Conservation (phyloP, 2,113 vertebrate genomes). For the Cololabis saira region DNA sequence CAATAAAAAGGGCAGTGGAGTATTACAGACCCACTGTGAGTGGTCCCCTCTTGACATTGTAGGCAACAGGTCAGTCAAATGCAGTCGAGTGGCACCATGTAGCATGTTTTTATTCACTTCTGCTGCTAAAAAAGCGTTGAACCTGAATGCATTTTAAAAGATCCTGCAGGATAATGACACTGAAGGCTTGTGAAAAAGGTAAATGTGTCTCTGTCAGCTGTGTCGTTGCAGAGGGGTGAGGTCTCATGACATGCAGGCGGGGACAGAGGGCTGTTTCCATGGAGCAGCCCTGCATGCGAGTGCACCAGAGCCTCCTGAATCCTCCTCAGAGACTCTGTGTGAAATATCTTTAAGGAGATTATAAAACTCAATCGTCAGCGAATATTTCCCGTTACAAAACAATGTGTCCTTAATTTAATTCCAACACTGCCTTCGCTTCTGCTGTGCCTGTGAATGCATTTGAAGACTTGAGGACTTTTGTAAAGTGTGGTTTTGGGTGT, state of each 20-base stretch:
- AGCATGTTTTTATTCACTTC: neutral
- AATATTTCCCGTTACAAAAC: constrained; percentile 10
- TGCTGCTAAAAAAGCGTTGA: neutral
- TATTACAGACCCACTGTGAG: constrained; percentile 45
- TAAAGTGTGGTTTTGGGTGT: constrained; percentile 68
- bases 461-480: constrained; percentile 36
- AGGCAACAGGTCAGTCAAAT: constrained; percentile 53
- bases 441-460: constrained; percentile 3
- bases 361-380: constrained; percentile 36
- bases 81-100: constrained; percentile 29
- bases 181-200: constrained; percentile 24
- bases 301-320: constrained; percentile 76
- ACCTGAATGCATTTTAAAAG: neutral
- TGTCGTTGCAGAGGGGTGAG: constrained; percentile 33
- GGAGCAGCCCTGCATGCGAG: constrained; percentile 67
- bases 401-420: constrained; percentile 24
- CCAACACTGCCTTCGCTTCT: constrained; percentile 14
- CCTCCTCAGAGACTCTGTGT: constrained; percentile 73
- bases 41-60: constrained; percentile 40
- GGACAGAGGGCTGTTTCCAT: constrained; percentile 73
- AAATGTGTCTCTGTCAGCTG: constrained; percentile 27
- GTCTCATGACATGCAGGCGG: constrained; percentile 52
- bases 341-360: constrained; percentile 54
- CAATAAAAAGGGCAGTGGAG: constrained; percentile 45
- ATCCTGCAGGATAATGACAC: neutral